Base-by-base conservation (phyloP, 2,888 invertebrate genomes). In the Notodonta ziczac region DNA sequence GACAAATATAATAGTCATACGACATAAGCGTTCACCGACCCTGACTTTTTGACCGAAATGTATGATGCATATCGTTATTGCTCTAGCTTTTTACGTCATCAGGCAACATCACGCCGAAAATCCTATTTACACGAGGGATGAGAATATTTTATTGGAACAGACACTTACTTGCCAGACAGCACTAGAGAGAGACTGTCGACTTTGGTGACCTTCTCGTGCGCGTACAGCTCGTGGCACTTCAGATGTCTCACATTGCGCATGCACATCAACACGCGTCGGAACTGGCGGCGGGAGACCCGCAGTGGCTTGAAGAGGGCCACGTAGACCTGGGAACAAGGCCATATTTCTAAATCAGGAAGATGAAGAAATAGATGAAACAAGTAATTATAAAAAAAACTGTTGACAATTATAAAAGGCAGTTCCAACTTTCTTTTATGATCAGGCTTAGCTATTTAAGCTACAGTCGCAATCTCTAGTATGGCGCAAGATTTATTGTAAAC, bases 131-230 rank as follows among this genome's bases (percentile, higher is more conserved):
- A 24, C 24, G 24, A 24, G 24, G 24, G 24, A 24, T 24, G 24
- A 24, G 24, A 24, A 24, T 24, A 24, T 2, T 24, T 24, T 24
- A 24, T 24, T 24, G 7, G 7, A 51, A 10, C 5, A 16, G 44
- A 58, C 55, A 95, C 97, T 96, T 86, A 98, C 98, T 97, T 97
- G 91, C 98, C 98, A 71, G 97, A 96, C 66, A 98, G 94, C 77
- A 98, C 96, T 76, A 98, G 93, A 54, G 98, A 97, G 67, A 98
- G 95, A 78, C 97, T 97, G 92, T 98, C 97, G 59, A 98, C 97
- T 90, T 97, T 96, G 71, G 97, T 97, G 82, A 97, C 96, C 90
- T 97, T 97, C 91, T 98, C 98, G 86, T 97, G 96, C 63, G 97
- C 97, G 90, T 98, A 98, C 65, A 97, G 95, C 89, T 97, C 97